Base-by-base conservation (phyloP, 2,888 invertebrate genomes). In the Eupithecia abbreviata region DNA sequence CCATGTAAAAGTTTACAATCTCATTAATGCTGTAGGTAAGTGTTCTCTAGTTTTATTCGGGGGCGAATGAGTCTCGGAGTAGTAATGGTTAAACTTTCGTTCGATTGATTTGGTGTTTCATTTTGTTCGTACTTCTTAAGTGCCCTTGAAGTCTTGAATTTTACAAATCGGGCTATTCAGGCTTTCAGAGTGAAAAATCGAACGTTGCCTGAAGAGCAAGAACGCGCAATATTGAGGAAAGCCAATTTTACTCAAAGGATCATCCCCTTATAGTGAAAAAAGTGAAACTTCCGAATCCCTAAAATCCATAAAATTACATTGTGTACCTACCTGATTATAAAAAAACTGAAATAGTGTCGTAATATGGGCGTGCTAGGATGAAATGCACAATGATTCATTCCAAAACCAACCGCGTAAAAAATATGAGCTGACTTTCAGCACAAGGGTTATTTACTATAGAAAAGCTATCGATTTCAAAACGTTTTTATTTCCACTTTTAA, bases 1-100 rank as follows among this genome's bases (percentile, higher is more conserved):
- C 83, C 84, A 82, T 73, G 82, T 88, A 87, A 89, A 91, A 92
- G 85, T 92, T 92, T 90, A 92, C 89, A 89, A 90, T 90, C 86
- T 91, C 88, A 92, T 91, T 91, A 92, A 91, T 90, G 85, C 85
- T 77, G 42, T 68, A 68, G 62, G 83, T 81, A 83, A 89, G 87
- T 85, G 86, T 84, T 86, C 83, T 88, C 86, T 86, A 87, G 80
- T 87, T 88, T 87, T 86, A 86, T 87, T 87, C 80, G 81, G 79
- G 81, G 79, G 73, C 82, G 84, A 83, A 78, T 73, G 62, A 75
- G 45, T 12, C 41, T 58, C 47, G 65, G 78, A 75, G 73, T 75
- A 51, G 71, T 65, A 65, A 30, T 2, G 41, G 65, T 42, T 10
- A 4, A 65, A 18, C 62, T 30, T 62, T 30, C 18, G 10, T 30